These are phyloP conservation scores for Iphiclides podalirius DNA, from an alignment of 2,888 invertebrate species.

Conservation along the genomic window DNA sequence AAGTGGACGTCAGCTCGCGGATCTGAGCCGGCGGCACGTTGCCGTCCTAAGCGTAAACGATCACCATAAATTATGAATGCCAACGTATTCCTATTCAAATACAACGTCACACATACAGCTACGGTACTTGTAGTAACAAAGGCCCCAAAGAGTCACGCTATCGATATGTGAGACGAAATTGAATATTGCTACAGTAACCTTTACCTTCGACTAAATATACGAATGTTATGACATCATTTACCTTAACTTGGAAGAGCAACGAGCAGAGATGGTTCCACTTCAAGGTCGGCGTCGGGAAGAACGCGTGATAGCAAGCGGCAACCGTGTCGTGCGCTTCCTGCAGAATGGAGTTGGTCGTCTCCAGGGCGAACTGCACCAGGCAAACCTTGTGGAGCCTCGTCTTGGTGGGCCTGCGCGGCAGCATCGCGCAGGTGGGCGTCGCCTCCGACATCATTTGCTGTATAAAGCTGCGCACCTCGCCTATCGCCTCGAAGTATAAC, in stretches of 20 bases:
- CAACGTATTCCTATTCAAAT: neutral
- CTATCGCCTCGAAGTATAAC: slow-evolving; percentile 90
- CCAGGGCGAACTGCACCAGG: slow-evolving; percentile 72
- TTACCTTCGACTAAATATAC: too few species aligned
- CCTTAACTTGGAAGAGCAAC: slow-evolving; percentile 84
- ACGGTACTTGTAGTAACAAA: too few species aligned
- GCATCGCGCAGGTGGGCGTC: slow-evolving; percentile 57
- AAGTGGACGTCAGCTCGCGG: slow-evolving; percentile 81
- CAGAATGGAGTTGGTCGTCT: slow-evolving; percentile 86
- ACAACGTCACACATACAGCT: too few species aligned
- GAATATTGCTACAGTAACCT: too few species aligned
- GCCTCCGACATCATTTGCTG: slow-evolving; percentile 90
- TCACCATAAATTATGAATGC: neutral
- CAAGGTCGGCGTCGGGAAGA: slow-evolving; percentile 95
- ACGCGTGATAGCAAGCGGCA: slow-evolving; percentile 95
- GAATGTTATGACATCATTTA: too few species aligned
- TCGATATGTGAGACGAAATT: too few species aligned
- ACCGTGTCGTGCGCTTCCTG: slow-evolving; percentile 95
- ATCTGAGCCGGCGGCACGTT: slow-evolving; percentile 47
- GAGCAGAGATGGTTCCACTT: slow-evolving; percentile 97
- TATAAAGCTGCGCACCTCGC: slow-evolving; percentile 89
- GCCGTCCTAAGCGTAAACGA: slow-evolving; percentile 48
- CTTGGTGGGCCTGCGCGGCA: slow-evolving; percentile 59
- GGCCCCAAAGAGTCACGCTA: too few species aligned
- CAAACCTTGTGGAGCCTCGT: slow-evolving; percentile 61